Conservation (phyloP, 2,888 invertebrate species). For the Argyresthia albistria region DNA sequence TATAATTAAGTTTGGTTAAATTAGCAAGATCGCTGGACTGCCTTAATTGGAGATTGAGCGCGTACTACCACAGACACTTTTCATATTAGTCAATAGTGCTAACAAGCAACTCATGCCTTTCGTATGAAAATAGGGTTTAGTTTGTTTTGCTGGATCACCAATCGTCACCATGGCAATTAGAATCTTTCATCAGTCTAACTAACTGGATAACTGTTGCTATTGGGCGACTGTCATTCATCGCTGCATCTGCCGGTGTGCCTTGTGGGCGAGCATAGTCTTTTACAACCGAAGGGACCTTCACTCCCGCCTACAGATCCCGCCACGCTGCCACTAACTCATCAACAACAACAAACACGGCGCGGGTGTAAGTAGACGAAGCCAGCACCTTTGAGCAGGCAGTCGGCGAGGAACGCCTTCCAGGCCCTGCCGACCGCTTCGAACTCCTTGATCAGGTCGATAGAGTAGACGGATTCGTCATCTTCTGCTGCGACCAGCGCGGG, state of each 20-base stretch:
- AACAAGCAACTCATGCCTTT: too few relatives aligned
- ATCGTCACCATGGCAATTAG: too few relatives aligned
- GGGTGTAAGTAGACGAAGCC: slow-evolving; percentile 39
- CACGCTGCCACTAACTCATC: slow-evolving; percentile 12
- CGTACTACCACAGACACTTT: too few relatives aligned
- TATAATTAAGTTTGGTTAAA: too few relatives aligned
- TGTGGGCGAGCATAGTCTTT: too few relatives aligned
- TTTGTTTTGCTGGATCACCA: too few relatives aligned
- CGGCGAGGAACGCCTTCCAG: slow-evolving; percentile 83
- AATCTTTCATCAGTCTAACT: background rate
- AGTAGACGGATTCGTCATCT: slow-evolving; percentile 77
- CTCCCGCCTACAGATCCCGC: background rate
- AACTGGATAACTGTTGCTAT: background rate
- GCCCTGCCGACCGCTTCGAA: slow-evolving; percentile 85
- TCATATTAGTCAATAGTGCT: too few relatives aligned
- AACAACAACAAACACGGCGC: slow-evolving; percentile 24
- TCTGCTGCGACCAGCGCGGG: slow-evolving; percentile 77
- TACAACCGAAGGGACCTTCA: background rate
- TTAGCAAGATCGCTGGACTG: too few relatives aligned
- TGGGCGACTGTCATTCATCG: background rate
- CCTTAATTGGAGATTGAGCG: too few relatives aligned
- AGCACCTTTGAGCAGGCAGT: slow-evolving; percentile 78
- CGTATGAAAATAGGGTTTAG: too few relatives aligned
- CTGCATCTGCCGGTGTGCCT: background rate
- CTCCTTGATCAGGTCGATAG: slow-evolving; percentile 89